Evolutionary conservation across 1,140 invertebrate species (phyloP), one percentile per base, ranked within the genome.

Genomic region (Drosophila leontia): DNA sequence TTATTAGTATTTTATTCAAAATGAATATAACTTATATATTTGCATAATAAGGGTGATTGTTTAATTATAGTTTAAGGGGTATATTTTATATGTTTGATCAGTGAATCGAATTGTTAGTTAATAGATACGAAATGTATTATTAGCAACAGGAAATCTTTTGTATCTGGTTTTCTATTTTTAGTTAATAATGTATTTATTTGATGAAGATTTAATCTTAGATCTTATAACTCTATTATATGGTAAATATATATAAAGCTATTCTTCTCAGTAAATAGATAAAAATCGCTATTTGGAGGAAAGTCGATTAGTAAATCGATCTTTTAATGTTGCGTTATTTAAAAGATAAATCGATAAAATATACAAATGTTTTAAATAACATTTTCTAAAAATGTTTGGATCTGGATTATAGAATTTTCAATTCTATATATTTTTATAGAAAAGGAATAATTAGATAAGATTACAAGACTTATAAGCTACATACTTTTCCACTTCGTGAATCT

Each of bases 1-100:
- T 56, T 56, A 56, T 56, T 56, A 56, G 34, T 39, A 39, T 23
- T 8, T 39, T 39, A 56, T 56, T 39, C 35, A 23, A 39, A n/a
- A 39, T 23, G 13, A 56, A 39, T 3, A n/a, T 39, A 3, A 23
- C 13, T 26, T 23, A 39, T 23, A 9, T 11, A 55, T 55, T 55
- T 55, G 51, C 51, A 55, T 55, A 55, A 37, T 15, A 55, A 55
- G 37, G 51, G 2, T 19, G 29, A 13, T 35, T 34, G 13, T 50
- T 34, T 13, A 34, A 51, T 34, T 12, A 51, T 51, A 51, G 50
- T 19, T 34, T 34, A 17, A 12, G n/a, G 17, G 17, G 3, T 19
- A 51, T 53, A 23, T 53, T 53, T 53, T 15, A 7, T 23, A 53
- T 4, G 0, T 37, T 23, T 35, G 50, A 53, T 19, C 11, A 53